Evolutionary conservation across 2,888 invertebrate species (phyloP), one percentile per base, ranked within the genome.

Genomic region (Eueremaeus valkanovi): DNA sequence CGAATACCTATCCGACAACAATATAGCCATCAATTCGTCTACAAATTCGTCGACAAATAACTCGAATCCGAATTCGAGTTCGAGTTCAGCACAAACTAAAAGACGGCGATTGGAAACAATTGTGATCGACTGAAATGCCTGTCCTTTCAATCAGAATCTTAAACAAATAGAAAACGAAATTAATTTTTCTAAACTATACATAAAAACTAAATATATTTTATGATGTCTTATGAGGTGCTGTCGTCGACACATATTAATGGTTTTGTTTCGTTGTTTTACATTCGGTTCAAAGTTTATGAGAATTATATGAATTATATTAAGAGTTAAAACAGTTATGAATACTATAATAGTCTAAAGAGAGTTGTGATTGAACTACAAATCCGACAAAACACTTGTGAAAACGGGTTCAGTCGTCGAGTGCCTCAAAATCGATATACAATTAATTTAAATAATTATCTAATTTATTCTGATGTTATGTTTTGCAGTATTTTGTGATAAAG

Each of bases 51-150:
- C 0, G 13, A 42, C 8, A 27, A n/a, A n/a, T n/a, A n/a, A n/a
- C n/a, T n/a, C n/a, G n/a, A n/a, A 42, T 21, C 16, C 24, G 6
- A 70, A 27, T 45, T 6, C 21, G 13, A 70, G 42, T 24, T 36
- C 68, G n/a, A 36, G 40, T 31, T 49, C 72, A 49, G 36, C 51
- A 16, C 73, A 68, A 68, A 13, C 76, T 11, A 76, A 76, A 70
- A 51, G 74, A 42, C 40, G 40, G 16, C 40, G 74, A 42, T 1
- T 74, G n/a, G 31, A 70, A 70, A 76, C 76, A 31, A 74, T 76
- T 51, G 73, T 76, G 36, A 75, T 73, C 51, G 75, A 73, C 24
- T 73, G 51, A 75, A 61, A 70, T 70, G 45, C 40, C 70, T 70
- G 68, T 63, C 63, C 36, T 36, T 6, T 66, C 11, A 33, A 29